Base-by-base conservation (phyloP, 1,140 invertebrate genomes). In the Druon quercuslanigerum region DNA sequence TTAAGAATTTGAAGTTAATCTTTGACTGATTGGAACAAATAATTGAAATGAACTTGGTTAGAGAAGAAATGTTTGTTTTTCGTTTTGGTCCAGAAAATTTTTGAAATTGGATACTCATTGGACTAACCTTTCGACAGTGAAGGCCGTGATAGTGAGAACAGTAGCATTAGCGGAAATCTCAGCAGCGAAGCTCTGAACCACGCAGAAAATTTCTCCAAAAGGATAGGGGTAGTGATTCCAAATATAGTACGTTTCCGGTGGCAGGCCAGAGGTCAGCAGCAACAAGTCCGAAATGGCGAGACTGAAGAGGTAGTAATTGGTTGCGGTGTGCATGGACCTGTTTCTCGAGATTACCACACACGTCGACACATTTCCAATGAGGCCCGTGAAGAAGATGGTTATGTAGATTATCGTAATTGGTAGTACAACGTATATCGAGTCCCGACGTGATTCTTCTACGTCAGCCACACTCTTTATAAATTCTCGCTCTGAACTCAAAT, bases 101-200 rank as follows among this genome's bases (percentile, higher is more conserved):
- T 56, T 33, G 20, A 33, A 33, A 33, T 33, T 0, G 7, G 4
- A 56, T 17, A 56, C 20, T 19, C 25, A n/a, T 51, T 71, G 5
- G 33, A 82, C 77, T 51, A 70, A 87, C 90, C 90, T 90, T 89
- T 99, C 98, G 7, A 98, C 94, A 0, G 98, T 99, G 90, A 99
- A 99, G 3, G 97, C 96, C 0, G 96, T 97, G 70, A 98, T 98
- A 9, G 96, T 98, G 60, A 99, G 92, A 0, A 99, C 96, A 0
- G 98, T 98, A 0, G 98, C 97, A 89, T 98, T 98, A 2, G 97
- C 96, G 0, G 97, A 98, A 6, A 96, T 97, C 88, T 99, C 98
- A 0, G 96, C 95, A 0, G 96, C 93, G 54, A 98, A 92, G 0
- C 96, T 96, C 76, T 96, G 94, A 33, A 97, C 90, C 9, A 97